Base-by-base conservation (phyloP, 2,888 invertebrate genomes). In the Epiperipatus broadwayi region DNA sequence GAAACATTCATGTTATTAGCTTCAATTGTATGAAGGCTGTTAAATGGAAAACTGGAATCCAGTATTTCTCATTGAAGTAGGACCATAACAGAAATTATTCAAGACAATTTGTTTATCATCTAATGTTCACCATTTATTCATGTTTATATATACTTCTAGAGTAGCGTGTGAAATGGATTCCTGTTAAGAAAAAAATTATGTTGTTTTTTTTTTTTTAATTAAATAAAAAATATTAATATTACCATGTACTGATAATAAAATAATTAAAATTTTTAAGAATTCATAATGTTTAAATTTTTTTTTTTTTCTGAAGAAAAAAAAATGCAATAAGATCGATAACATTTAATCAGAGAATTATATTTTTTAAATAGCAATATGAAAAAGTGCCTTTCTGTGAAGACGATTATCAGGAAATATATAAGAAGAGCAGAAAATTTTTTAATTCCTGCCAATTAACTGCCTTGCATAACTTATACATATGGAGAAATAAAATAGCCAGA, bases 401-500 rank as follows among this genome's bases (percentile, higher is more conserved):
- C 1, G 75, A 75, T 29, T 74, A 81, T 58, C 56, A 78, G 58
- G 69, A 70, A n/a, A 57, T 91, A 47, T 80, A 79, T 55, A 63
- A 70, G 32, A 75, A 75, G 50, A 77, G 77, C 41, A 75, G 75
- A 52, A 75, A 77, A 47, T 61, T 70, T 40, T 89, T 93, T 55
- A 83, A 84, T 58, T 73, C 75, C 44, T 70, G 74, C 22, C 93
- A 95, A 57, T 55, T 85, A 54, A 71, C 69, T 50, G 91, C 89
- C 0, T 63, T 95, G 21, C 71, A 71, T 46, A 68, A 77, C 50
- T 58, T 95, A 10, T 87, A 73, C 58, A 65, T 67, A 35, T 97
- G 95, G 95, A 68, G 97, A 32, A 91, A 97, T 58, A 53, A 62
- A 12, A 66, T 75, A 4, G 87, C 91, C 0, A 64, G 95, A 20